Evolutionary conservation across 2,888 invertebrate species (phyloP).

Genomic region (Tricholauxania praeusta): DNA sequence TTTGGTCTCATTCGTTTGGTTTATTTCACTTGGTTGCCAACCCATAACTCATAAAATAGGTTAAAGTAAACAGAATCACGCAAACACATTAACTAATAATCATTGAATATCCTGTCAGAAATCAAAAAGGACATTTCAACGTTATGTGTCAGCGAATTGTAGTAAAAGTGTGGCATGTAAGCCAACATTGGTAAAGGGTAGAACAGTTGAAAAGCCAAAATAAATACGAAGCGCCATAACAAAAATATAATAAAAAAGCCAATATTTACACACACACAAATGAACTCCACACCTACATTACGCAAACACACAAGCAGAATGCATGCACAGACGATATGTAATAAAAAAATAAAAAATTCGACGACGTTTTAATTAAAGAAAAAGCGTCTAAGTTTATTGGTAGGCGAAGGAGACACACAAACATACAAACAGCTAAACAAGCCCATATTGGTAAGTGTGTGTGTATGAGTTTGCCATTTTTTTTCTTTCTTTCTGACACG

Average conservation of each 20-base stretch:
- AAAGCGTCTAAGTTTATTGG: not conserved
- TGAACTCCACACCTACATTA: not conserved
- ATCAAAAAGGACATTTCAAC: constrained; percentile 1
- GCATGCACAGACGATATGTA: not conserved
- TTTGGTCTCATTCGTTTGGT: not conserved
- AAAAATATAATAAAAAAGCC: not conserved
- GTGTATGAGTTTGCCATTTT: not conserved
- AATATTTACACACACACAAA: constrained; percentile 1
- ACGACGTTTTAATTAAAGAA: constrained; percentile 20
- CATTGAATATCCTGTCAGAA: constrained; percentile 3
- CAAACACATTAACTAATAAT: constrained; percentile 6
- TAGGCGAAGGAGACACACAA: not conserved
- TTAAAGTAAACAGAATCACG: constrained; percentile 4
- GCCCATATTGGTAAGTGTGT: not conserved
- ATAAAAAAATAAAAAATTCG: not conserved
- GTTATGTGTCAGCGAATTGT: not conserved
- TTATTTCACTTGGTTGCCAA: not conserved
- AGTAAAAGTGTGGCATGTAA: no score
- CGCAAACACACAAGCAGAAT: not conserved
- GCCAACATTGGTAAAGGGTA: no score
- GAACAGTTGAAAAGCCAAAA: no score
- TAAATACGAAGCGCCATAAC: not conserved
- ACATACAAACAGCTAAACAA: not conserved
- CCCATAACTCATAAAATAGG: not conserved
- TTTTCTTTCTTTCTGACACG: constrained; percentile 8